These are phyloP conservation scores for Zoanthus gigantus DNA, from an alignment of 92 coral and sea anemone genomes.

Conservation along the genomic window DNA sequence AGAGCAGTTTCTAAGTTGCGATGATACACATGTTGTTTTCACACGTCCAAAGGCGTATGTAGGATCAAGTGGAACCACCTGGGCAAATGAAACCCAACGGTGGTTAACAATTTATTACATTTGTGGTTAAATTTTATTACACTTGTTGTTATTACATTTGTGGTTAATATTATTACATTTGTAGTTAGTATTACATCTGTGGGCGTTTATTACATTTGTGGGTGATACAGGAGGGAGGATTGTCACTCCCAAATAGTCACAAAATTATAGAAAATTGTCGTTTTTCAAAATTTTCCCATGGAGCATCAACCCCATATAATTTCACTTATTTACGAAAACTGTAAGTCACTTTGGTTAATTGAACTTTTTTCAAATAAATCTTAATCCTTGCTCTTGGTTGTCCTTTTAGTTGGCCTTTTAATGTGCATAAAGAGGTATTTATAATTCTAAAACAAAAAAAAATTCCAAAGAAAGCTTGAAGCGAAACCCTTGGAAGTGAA, in stretches of 20 bases:
- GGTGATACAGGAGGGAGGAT: too few species aligned
- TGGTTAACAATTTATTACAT: neutral
- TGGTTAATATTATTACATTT: too few species aligned
- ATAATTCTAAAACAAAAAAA: neutral
- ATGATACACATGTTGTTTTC: conserved; percentile 2
- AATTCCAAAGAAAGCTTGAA: neutral
- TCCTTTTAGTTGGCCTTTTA: neutral
- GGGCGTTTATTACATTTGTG: too few species aligned
- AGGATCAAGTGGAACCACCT: conserved; percentile 2
- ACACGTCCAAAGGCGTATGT: neutral
- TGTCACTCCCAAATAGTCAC: neutral
- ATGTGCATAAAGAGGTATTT: neutral
- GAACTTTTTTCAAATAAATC: neutral
- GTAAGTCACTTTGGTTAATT: neutral
- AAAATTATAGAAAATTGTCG: neutral
- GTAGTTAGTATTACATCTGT: too few species aligned
- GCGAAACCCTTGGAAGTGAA: neutral
- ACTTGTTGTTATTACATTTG: too few species aligned
- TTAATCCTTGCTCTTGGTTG: neutral
- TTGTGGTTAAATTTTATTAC: too few species aligned
- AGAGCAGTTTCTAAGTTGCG: neutral
- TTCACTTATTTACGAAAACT: neutral
- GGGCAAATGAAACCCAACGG: conserved; percentile 2
- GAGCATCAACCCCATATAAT: neutral
- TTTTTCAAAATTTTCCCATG: neutral